Evolutionary conservation across 2,888 invertebrate species (phyloP).

Genomic region (Pediacus dermestoides): DNA sequence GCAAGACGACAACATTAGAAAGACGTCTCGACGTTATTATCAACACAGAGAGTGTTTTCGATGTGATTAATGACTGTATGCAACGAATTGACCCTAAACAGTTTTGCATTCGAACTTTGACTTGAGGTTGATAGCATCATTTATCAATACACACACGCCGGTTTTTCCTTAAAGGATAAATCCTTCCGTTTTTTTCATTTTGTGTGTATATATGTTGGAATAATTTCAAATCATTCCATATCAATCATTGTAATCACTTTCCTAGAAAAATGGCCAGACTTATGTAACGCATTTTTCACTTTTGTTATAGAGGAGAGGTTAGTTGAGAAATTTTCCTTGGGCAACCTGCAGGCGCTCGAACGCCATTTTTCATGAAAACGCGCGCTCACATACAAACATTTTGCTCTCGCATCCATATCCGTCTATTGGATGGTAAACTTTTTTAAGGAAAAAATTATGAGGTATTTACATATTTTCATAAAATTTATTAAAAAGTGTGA

Average conservation of each 20-base stretch:
- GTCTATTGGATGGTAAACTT: no score
- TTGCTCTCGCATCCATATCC: no score
- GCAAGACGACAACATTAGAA: no score
- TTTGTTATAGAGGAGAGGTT: no score
- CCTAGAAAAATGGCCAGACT: conserved; percentile 4
- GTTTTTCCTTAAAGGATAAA: not conserved
- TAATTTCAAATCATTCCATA: conserved; percentile 7
- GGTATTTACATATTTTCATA: no score
- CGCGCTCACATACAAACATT: no score
- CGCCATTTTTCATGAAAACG: no score
- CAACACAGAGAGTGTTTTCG: conserved; percentile 2
- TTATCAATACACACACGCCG: conserved; percentile 26
- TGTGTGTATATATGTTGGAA: not conserved
- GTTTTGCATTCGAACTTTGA: conserved; percentile 37
- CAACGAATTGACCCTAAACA: conserved; percentile 33
- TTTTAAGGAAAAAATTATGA: no score
- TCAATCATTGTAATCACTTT: conserved; percentile 9
- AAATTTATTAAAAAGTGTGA: no score
- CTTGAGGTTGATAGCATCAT: conserved; percentile 31
- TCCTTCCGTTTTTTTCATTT: conserved; percentile 4
- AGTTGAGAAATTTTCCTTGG: no score
- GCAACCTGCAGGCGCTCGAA: no score
- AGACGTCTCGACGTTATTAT: no score
- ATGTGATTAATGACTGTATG: conserved; percentile 32
- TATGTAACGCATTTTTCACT: conserved; percentile 6